A percentile compares a stretch with the other conserved stretches of the same genome.
Conservation (phyloP, 2,888 invertebrate genomes). For the Tenthredo scrophulariae region DNA sequence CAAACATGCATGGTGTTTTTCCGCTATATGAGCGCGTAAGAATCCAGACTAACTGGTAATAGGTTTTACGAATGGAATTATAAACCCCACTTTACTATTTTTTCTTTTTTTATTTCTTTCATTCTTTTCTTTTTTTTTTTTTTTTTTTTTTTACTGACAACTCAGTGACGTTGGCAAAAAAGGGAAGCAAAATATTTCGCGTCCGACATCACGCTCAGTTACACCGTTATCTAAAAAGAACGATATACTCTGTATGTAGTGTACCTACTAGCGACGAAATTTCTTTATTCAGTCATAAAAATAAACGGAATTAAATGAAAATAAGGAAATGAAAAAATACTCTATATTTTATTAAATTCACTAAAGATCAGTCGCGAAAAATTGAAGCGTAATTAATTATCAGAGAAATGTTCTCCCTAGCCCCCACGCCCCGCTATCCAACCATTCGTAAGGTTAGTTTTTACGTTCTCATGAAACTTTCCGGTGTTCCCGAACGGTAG, state of each 20-base stretch:
- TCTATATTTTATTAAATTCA: not conserved
- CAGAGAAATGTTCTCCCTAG: not conserved
- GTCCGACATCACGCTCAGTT: conserved; percentile 16
- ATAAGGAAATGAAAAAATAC: not conserved
- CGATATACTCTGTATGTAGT: not conserved
- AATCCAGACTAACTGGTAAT: not conserved
- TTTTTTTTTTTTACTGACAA: not conserved
- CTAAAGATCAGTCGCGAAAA: not conserved
- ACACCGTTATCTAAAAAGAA: conserved; percentile 32
- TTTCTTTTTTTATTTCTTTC: not conserved
- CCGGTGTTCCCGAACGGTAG: conserved; percentile 41
- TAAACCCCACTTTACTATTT: not conserved
- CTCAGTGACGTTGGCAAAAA: conserved; percentile 20
- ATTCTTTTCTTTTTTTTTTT: not conserved
- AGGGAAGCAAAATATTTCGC: conserved; percentile 8
- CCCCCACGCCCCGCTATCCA: not conserved
- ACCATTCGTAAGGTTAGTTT: conserved; percentile 38
- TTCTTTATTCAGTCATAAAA: not conserved
- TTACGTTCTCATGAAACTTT: conserved; percentile 31
- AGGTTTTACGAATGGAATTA: not conserved
- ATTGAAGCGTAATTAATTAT: not conserved
- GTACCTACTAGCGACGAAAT: not conserved
- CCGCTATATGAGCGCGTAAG: not conserved
- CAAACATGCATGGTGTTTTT: conserved; percentile 22
- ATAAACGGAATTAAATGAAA: not conserved